Percentiles rank a stretch among this genome's conserved stretches.
These are phyloP conservation scores for Leucoraja ocellata DNA, from an alignment of 2,797 vertebrate species.

Conservation along the genomic window DNA sequence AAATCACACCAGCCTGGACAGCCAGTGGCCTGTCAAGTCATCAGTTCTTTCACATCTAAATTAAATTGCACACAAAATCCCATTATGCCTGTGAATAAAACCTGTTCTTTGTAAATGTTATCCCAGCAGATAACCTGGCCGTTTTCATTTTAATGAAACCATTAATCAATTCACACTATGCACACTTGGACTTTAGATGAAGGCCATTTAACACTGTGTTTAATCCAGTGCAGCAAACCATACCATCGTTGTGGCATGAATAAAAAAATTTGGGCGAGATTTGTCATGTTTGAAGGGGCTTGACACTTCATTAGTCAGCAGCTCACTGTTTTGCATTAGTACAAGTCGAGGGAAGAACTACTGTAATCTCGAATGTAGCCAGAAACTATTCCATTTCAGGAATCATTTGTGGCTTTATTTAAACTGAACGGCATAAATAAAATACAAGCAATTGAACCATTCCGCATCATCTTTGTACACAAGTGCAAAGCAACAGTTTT, in stretches of 20 bases:
- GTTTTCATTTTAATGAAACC: constrained; percentile 37
- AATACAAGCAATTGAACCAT: neutral
- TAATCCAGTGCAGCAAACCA: constrained; percentile 37
- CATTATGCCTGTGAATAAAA: constrained; percentile 36
- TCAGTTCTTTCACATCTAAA: constrained; percentile 38
- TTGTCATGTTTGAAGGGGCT: constrained; percentile 36
- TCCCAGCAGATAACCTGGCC: constrained; percentile 38
- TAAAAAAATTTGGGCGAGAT: constrained; percentile 19
- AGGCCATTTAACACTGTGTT: constrained; percentile 38
- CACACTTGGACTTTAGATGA: constrained; percentile 34
- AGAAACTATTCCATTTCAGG: constrained; percentile 12
- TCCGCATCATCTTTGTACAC: neutral
- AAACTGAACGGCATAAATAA: neutral
- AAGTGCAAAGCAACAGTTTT: neutral
- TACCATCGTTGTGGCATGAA: constrained; percentile 20
- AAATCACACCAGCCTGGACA: constrained; percentile 26
- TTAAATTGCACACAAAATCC: constrained; percentile 38
- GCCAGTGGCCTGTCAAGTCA: constrained; percentile 36
- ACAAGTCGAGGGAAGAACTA: constrained; percentile 3
- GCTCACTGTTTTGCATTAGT: constrained; percentile 21
- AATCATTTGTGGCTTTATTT: neutral
- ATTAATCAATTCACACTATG: constrained; percentile 37
- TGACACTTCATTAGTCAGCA: constrained; percentile 37
- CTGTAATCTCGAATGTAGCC: constrained; percentile 8
- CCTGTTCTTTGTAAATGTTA: constrained; percentile 37